phyloP scores from a whole-genome alignment of 1,140 invertebrate species.

The Zaprionus gabonicus region DNA sequence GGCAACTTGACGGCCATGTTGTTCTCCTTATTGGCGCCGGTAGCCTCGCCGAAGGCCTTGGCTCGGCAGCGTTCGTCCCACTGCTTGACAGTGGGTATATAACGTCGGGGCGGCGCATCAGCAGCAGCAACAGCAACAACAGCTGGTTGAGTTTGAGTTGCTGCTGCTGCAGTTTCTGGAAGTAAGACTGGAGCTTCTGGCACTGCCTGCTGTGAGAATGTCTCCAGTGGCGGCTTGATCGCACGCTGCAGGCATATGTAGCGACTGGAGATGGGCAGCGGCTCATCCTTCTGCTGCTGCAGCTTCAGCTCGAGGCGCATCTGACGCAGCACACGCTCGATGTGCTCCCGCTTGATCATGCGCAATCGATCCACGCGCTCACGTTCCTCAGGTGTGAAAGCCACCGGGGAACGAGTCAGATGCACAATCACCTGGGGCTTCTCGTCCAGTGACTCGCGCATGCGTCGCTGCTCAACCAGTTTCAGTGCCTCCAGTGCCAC shows the following conservation, averaged over 20 bases:
- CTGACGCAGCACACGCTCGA: constrained; percentile 58
- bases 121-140: not conserved
- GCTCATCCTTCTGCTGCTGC: not conserved
- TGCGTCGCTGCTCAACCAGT: constrained; percentile 58
- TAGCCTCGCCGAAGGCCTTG: constrained; percentile 1
- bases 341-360: constrained; percentile 46
- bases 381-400: constrained; percentile 47
- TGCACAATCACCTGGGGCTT: constrained; percentile 23
- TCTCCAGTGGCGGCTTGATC: not conserved
- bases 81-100: constrained; percentile 66
- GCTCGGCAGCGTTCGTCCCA: constrained; percentile 63
- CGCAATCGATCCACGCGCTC: constrained; percentile 47
- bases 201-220: not conserved
- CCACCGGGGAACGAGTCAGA: constrained; percentile 45
- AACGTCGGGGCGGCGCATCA: constrained; percentile 30
- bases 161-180: not conserved
- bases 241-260: constrained; percentile 25
- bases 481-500: constrained; percentile 64
- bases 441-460: constrained; percentile 15
- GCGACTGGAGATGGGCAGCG: not conserved
- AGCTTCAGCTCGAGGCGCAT: constrained; percentile 39
- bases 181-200: not conserved
- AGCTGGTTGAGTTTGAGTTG: not conserved
- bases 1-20: not conserved
- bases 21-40: constrained; percentile 40